These are phyloP conservation scores for Erpobdella octoculata DNA, from an alignment of 2,888 invertebrate genomes.

Conservation along the genomic window DNA sequence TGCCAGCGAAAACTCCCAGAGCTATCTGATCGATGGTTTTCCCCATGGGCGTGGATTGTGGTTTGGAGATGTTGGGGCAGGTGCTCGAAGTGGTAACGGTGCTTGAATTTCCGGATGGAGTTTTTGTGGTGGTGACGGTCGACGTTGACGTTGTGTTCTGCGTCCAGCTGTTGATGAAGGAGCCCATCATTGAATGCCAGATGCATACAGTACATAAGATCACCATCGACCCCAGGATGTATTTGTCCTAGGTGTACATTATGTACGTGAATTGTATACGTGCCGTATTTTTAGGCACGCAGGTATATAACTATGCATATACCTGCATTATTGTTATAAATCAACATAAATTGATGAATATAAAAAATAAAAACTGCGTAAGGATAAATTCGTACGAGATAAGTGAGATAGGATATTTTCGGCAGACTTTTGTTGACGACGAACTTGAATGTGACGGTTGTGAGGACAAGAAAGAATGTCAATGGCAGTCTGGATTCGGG, in stretches of 20 bases:
- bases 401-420: conserved; percentile 28
- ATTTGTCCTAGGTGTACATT: conserved; percentile 38
- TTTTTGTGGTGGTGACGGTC: neutral
- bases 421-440: conserved; percentile 32
- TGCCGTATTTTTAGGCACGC: neutral
- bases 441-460: conserved; percentile 30
- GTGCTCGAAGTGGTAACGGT: neutral
- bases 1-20: conserved; percentile 37
- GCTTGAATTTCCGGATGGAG: neutral
- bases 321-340: too few relatives aligned
- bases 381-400: conserved; percentile 8
- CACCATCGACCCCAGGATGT: conserved; percentile 37
- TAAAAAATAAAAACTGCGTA: neutral
- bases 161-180: conserved; percentile 18
- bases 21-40: conserved; percentile 31
- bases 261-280: too few relatives aligned
- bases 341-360: too few relatives aligned
- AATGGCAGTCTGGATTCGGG: conserved; percentile 27
- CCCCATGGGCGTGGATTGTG: neutral
- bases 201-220: conserved; percentile 36
- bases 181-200: conserved; percentile 36
- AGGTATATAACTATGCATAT: conserved; percentile 12
- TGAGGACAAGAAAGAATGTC: conserved; percentile 29
- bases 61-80: conserved; percentile 13
- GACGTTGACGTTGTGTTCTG: neutral